Percentiles rank a stretch among this genome's conserved stretches.
Conservation (phyloP, 2,113 vertebrate genomes). For the Halcyon senegalensis region DNA sequence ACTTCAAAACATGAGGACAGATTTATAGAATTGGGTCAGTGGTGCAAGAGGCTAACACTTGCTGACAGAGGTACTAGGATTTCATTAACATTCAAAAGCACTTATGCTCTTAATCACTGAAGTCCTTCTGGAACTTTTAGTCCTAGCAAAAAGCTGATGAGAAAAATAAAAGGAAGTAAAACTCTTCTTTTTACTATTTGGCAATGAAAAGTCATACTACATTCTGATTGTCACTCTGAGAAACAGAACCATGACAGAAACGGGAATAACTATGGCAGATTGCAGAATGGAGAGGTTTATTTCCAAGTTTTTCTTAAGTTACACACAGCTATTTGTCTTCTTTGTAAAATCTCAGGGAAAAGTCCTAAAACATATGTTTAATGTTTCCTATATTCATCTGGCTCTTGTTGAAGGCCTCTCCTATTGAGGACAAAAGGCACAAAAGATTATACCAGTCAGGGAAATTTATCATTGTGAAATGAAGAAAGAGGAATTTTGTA, state of each 20-base stretch:
- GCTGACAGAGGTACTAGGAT: neutral
- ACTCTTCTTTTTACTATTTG: neutral
- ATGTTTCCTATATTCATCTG: neutral
- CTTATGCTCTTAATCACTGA: neutral
- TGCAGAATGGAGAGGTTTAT: neutral
- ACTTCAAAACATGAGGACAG: neutral
- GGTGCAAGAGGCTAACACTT: neutral
- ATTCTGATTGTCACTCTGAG: neutral
- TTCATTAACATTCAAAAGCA: neutral
- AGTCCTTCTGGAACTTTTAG: neutral
- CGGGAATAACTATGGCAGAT: neutral
- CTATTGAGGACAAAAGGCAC: neutral
- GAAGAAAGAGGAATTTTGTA: neutral
- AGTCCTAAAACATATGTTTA: neutral
- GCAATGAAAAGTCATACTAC: neutral
- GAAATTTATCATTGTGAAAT: neutral
- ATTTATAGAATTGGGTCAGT: neutral
- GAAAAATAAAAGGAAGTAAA: constrained; percentile 36
- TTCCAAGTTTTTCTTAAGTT: neutral
- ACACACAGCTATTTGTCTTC: neutral
- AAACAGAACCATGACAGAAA: neutral
- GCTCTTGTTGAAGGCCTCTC: neutral
- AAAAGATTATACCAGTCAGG: neutral
- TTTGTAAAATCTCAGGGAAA: neutral
- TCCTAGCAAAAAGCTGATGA: neutral